Evolutionary conservation across 2,888 invertebrate species (phyloP), one percentile per base, ranked within the genome.

Genomic region (Cheilosia impressa): DNA sequence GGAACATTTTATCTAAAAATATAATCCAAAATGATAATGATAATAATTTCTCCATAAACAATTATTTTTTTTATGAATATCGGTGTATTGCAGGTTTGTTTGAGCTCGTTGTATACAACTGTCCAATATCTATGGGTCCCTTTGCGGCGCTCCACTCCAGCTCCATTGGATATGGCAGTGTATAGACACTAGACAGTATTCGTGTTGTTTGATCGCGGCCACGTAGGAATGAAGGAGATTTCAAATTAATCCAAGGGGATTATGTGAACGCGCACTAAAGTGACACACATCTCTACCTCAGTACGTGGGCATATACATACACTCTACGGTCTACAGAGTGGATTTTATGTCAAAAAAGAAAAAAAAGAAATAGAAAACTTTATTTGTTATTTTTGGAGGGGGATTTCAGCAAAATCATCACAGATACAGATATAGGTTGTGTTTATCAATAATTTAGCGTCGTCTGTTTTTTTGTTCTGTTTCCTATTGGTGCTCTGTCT

Each of bases 1-100:
- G 76, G 81, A 76, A 77, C 66, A 72, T 81, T 85, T 81, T 77
- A 81, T 81, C 81, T 81, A 57, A 76, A 85, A 77, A 75, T 81
- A 72, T 85, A 85, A 85, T 85, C 85, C 83, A 60, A 76, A 77
- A 66, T 72, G 85, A 85, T 81, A 85, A 85, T 77, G 81, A 81
- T 81, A 84, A 75, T 79, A 63, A 81, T 72, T 85, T 73, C 73
- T 66, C 66, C 66, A 66, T 68, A 62, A 55, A 24, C 9, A 31
- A 41, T 24, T 52, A 6, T 17, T 55, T 63, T 57, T 63, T 57
- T 66, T 55, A 50, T 41, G 24, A 19, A 73, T 34, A 22, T 15
- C 31, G 34, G 10, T 57, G 57, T 55, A 53, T 24, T 38, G 66
- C 53, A 41, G 27, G 41, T 52, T 52, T 10, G 19, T 34, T n/a